phyloP scores from a whole-genome alignment of 2,888 invertebrate genomes.

The Parnassius apollo region DNA sequence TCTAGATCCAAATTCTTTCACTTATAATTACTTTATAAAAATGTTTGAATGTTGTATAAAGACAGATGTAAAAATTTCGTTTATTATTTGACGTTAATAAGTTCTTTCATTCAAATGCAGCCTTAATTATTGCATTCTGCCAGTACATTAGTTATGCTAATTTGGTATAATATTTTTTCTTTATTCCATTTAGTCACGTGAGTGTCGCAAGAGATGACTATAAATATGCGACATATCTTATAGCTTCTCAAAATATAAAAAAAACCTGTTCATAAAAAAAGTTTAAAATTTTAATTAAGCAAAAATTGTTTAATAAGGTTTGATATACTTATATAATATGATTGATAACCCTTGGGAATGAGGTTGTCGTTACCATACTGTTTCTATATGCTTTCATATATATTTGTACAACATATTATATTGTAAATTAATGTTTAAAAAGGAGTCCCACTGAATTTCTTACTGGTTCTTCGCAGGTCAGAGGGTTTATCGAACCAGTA shows the following conservation, averaged over 20 bases:
- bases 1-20: conserved; percentile 24
- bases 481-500: too few species aligned
- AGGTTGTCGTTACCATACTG: too few species aligned
- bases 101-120: conserved; percentile 1
- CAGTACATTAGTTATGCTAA: background rate
- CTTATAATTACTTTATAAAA: conserved; percentile 28
- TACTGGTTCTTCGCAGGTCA: too few species aligned
- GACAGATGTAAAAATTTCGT: conserved; percentile 20
- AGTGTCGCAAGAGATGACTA: background rate
- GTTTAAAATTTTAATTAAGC: too few species aligned
- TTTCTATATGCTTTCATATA: too few species aligned
- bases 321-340: too few species aligned
- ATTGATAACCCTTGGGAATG: too few species aligned
- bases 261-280: too few species aligned
- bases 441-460: too few species aligned
- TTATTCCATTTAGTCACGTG: background rate
- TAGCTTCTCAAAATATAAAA: too few species aligned
- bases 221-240: background rate
- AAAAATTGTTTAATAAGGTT: background rate
- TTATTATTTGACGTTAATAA: conserved; percentile 9
- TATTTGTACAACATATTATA: too few species aligned
- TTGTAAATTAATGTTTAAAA: too few species aligned
- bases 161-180: background rate
- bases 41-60: conserved; percentile 26
- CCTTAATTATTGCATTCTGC: background rate